These are phyloP conservation scores for Pseudanteris insignis DNA, from an alignment of 2,888 invertebrate genomes.

Conservation along the genomic window DNA sequence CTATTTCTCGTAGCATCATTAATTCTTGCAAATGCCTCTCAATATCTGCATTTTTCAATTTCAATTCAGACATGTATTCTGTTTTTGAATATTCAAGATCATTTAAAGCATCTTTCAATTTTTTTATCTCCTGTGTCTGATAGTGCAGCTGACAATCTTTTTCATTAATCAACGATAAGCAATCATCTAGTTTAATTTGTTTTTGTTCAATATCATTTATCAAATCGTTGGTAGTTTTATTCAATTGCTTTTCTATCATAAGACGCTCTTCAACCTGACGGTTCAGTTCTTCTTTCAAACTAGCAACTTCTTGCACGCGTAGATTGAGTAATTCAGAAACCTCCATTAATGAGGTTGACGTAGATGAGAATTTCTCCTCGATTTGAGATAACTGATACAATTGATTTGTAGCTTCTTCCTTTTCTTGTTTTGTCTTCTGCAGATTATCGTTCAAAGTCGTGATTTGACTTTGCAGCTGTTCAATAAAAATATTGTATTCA, in stretches of 20 bases:
- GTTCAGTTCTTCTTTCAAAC: constrained; percentile 56
- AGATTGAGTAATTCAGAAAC: constrained; percentile 55
- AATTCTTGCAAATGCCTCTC: constrained; percentile 43
- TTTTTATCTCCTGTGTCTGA: constrained; percentile 43
- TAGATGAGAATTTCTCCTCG: constrained; percentile 53
- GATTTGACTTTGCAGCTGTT: constrained; percentile 36
- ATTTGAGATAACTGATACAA: constrained; percentile 64
- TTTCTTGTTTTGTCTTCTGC: constrained; percentile 45
- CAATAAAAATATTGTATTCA: constrained; percentile 40
- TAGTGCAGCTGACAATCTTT: constrained; percentile 11
- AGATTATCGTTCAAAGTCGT: constrained; percentile 42
- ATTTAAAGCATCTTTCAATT: constrained; percentile 27
- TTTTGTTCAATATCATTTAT: constrained; percentile 52
- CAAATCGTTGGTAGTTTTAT: constrained; percentile 58
- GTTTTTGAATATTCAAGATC: constrained; percentile 28
- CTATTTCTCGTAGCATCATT: constrained; percentile 43
- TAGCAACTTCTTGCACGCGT: constrained; percentile 58
- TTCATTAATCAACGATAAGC: constrained; percentile 2
- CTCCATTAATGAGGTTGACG: constrained; percentile 50
- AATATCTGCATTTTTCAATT: constrained; percentile 20
- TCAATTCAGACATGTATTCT: constrained; percentile 29
- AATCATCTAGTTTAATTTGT: constrained; percentile 48
- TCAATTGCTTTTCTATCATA: constrained; percentile 50
- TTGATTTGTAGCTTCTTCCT: constrained; percentile 59
- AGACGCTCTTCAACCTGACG: constrained; percentile 49